Base-by-base conservation (phyloP, 2,888 invertebrate species). In the Dicycla oo region DNA sequence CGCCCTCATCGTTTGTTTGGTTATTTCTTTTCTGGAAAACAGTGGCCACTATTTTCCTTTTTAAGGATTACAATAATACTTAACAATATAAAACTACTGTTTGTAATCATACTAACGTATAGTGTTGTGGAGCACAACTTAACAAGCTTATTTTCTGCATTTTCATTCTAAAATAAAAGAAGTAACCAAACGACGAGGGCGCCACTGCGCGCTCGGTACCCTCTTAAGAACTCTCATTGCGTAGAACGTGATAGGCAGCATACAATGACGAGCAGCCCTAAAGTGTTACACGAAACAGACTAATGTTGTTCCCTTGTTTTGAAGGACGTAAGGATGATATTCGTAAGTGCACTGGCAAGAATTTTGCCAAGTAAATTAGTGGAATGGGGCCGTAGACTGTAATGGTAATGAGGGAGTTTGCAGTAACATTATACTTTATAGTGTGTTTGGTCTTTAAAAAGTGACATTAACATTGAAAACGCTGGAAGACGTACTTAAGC, bases 261-360 rank as follows among this genome's bases (percentile, higher is more conserved):
- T 63, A 43, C 69, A 75, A 78, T 78, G 64, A 68, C 43, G 20
- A 66, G 18, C 45, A 57, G 23, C 40, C 43, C 20, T 63, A 20
- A 62, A 68, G 54, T 53, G 47, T 34, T 38, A 68, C 43, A 63
- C 60, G 70, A 72, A 75, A 58, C 49, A 45, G 47, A 57, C 70
- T 70, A 69, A 75, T 68, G 49, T 69, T 66, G 40, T 75, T 80
- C 53, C 57, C 63, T 30, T 73, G 69, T 72, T 64, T 73, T 69
- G 58, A 67, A 66, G 68, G 69, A 23, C 67, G 5, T 23, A 58
- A 34, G 26, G 38, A 75, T 64, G 38, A 51, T 45, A 26, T 56
- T 53, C 61, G 7, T 69, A 64, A 80, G 68, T 80, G 81, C 76
- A 79, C 60, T 63, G 68, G 34, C 68, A 77, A 74, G 75, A 83